Conservation (phyloP, 2,113 vertebrate species). For the cattle (Bos taurus) region DNA sequence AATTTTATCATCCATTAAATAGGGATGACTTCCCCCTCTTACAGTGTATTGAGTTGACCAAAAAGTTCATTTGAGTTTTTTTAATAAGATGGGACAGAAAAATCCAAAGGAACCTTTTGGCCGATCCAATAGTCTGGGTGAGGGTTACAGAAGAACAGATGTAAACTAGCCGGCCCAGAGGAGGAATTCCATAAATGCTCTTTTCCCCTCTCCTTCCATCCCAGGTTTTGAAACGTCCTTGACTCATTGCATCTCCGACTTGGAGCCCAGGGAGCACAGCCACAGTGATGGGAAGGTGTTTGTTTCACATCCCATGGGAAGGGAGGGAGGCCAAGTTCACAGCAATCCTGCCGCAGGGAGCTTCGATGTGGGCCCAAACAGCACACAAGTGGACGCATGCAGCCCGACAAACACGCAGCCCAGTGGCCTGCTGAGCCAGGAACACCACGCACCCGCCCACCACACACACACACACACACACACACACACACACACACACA, state of each 20-base stretch:
- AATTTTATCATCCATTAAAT: neutral
- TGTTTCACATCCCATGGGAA: too few species aligned
- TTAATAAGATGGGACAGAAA: neutral
- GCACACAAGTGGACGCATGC: neutral
- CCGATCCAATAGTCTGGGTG: neutral
- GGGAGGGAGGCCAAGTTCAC: neutral
- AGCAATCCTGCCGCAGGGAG: neutral
- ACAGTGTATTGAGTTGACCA: neutral
- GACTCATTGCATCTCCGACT: neutral
- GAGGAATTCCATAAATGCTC: neutral
- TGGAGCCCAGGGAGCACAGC: rapidly evolving
- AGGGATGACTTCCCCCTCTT: neutral
- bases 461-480: neutral
- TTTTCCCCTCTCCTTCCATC: neutral
- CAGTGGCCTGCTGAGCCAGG: neutral
- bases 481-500: neutral
- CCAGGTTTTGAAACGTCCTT: neutral
- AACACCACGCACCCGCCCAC: rapidly evolving
- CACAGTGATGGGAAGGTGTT: too few species aligned
- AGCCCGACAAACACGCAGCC: neutral
- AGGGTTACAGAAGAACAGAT: neutral
- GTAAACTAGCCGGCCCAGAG: neutral
- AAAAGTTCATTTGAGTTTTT: neutral
- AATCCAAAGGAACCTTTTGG: neutral
- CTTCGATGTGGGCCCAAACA: neutral